Evolutionary conservation across 1,140 invertebrate genomes (phyloP).

Genomic region (Pseudomyrmex gracilis): DNA sequence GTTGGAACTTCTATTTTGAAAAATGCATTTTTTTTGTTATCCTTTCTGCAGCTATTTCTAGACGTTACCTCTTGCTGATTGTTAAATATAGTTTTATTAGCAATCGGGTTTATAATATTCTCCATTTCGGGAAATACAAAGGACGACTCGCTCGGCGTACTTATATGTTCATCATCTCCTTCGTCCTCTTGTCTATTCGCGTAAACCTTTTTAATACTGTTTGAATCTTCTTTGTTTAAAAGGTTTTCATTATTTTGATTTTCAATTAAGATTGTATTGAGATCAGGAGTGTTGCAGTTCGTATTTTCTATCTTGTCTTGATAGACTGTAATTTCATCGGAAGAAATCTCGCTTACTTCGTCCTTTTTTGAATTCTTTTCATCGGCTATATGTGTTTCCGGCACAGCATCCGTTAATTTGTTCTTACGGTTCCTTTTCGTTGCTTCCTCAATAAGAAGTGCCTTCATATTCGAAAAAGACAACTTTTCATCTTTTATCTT

Average conservation of each 20-base stretch:
- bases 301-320: constrained; percentile 53
- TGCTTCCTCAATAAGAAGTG: constrained; percentile 23
- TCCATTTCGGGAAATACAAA: neutral
- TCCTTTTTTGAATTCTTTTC: neutral
- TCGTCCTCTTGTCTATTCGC: neutral
- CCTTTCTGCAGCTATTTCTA: neutral
- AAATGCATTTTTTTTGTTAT: constrained; percentile 27
- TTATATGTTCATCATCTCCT: neutral
- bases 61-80: neutral
- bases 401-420: neutral
- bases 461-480: constrained; percentile 16
- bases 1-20: constrained; percentile 3
- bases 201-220: neutral
- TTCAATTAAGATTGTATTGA: neutral
- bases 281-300: neutral
- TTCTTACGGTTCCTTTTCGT: neutral
- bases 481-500: constrained; percentile 54
- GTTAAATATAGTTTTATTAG: neutral
- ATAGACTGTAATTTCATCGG: constrained; percentile 32
- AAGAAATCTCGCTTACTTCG: neutral
- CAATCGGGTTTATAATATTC: neutral
- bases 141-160: neutral
- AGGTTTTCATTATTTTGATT: neutral
- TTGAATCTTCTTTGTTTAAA: neutral
- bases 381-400: neutral